Evolutionary conservation across 2,888 invertebrate species (phyloP).

Genomic region (Orthosia gothica): DNA sequence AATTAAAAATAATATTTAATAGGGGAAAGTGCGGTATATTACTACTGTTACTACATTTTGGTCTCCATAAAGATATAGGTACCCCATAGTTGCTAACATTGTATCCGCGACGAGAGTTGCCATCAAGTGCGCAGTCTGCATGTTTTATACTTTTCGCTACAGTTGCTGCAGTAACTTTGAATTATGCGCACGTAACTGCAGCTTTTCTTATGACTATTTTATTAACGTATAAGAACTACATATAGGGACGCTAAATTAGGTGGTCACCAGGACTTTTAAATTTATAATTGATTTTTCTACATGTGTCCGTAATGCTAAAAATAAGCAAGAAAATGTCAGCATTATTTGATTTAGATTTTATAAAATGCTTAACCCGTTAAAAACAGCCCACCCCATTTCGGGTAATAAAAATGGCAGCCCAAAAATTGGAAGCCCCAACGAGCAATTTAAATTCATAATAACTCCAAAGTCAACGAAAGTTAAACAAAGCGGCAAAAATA

Average conservation of each 20-base stretch:
- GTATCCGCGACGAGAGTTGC: constrained; percentile 23
- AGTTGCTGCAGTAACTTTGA: constrained; percentile 38
- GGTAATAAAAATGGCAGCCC: constrained; percentile 70
- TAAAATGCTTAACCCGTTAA: constrained; percentile 12
- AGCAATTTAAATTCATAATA: constrained; percentile 88
- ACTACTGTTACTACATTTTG: background rate
- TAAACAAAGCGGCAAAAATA: constrained; percentile 87
- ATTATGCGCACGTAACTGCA: constrained; percentile 15
- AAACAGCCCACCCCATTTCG: constrained; percentile 17
- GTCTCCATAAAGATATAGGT: background rate
- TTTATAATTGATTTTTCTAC: background rate
- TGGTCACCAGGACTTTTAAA: background rate
- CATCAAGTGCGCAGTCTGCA: constrained; percentile 38
- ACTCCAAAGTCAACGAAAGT: constrained; percentile 86
- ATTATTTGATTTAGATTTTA: constrained; percentile 16
- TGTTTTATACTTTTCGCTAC: constrained; percentile 40
- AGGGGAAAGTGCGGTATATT: no score
- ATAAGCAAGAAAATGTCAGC: background rate
- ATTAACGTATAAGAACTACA: background rate
- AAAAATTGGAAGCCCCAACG: constrained; percentile 76
- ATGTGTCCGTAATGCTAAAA: background rate
- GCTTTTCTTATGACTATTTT: constrained; percentile 1
- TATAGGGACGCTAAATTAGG: background rate
- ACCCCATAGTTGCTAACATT: constrained; percentile 12
- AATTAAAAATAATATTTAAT: no score